Percentiles rank a stretch among this genome's conserved stretches.
Conservation (phyloP, 2,113 vertebrate genomes). For the Macquaria ambigua region DNA sequence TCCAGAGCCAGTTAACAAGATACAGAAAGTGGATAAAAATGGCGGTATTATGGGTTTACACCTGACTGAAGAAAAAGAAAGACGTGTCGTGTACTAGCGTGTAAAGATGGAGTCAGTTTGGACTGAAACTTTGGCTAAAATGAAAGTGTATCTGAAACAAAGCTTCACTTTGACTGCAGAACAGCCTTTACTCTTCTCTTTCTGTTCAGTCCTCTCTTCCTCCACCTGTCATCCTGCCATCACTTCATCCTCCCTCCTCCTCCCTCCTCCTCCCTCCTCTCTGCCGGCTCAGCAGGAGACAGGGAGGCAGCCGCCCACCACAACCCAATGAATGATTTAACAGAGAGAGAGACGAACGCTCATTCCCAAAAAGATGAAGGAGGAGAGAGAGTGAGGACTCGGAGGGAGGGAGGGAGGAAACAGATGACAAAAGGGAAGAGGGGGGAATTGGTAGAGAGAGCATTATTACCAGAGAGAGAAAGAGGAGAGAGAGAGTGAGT, state of each 20-base stretch:
- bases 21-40: too few species aligned
- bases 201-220: not conserved
- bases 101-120: not conserved
- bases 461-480: not conserved
- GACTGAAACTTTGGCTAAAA: not conserved
- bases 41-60: too few species aligned
- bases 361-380: slow-evolving; percentile 33
- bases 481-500: not conserved
- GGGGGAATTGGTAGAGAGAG: not conserved
- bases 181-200: not conserved
- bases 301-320: slow-evolving; percentile 47
- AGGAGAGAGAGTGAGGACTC: not conserved
- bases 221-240: slow-evolving; percentile 44
- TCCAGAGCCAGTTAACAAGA: too few species aligned
- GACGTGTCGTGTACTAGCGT: not conserved
- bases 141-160: not conserved
- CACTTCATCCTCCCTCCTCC: not conserved
- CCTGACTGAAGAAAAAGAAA: too few species aligned
- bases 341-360: not conserved
- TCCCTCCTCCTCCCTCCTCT: not conserved
- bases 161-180: not conserved
- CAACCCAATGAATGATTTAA: slow-evolving; percentile 60
- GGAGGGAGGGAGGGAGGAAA: not conserved
- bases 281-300: slow-evolving; percentile 58
- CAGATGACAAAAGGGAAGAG: slow-evolving; percentile 12